phyloP scores from a whole-genome alignment of 2,113 vertebrate species.

The Riparia riparia region DNA sequence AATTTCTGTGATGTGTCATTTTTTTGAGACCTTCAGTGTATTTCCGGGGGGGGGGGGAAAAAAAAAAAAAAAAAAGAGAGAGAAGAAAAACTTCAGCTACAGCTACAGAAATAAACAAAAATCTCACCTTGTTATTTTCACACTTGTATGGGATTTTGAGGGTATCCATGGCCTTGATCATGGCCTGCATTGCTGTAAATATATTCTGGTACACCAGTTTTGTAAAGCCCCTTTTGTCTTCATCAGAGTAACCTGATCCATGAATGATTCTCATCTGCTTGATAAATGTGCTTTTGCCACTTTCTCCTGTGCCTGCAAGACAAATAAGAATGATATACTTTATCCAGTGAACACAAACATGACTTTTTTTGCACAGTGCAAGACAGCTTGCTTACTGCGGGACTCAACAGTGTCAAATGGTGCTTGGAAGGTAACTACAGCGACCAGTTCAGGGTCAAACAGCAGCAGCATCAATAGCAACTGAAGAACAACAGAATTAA shows the following conservation, averaged over 20 bases:
- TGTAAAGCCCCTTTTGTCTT: slow-evolving; percentile 92
- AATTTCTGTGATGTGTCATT: background rate
- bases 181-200: slow-evolving; percentile 95
- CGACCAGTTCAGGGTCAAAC: background rate
- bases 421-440: background rate
- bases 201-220: slow-evolving; percentile 97
- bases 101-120: background rate
- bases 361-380: background rate
- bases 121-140: slow-evolving; percentile 90
- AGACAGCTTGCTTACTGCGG: background rate
- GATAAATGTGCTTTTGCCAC: slow-evolving; percentile 88
- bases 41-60: background rate
- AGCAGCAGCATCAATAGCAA: background rate
- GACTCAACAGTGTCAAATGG: background rate
- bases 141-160: slow-evolving; percentile 93
- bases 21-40: background rate
- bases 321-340: slow-evolving; percentile 34
- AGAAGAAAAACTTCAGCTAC: background rate
- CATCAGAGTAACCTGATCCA: slow-evolving; percentile 94
- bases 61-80: too few relatives aligned
- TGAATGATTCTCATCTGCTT: slow-evolving; percentile 98
- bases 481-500: background rate
- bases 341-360: background rate
- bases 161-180: slow-evolving; percentile 93
- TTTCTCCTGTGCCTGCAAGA: slow-evolving; percentile 86